Evolutionary conservation across 2,888 invertebrate genomes (phyloP), one percentile per base, ranked within the genome.

Genomic region (Beris chalybata): DNA sequence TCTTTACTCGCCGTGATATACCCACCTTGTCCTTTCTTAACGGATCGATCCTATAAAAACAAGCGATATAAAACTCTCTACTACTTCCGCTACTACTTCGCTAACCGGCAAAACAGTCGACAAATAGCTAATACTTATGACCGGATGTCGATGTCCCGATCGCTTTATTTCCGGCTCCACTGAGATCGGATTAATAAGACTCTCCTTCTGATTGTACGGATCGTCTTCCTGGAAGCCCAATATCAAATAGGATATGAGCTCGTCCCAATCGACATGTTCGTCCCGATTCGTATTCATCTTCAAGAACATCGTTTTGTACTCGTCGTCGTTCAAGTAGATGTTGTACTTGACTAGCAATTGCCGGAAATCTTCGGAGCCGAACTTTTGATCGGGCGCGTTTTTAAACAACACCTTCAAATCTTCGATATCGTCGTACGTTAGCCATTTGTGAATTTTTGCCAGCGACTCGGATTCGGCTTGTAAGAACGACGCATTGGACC

Each of bases 1-100:
- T 92, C 92, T 71, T 86, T 87, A 73, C 91, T 91, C 38, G 86
- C 86, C 0, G 92, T 89, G 70, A 92, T 77, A 78, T 91, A 92
- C 72, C 85, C 84, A 52, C 92, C 92, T 67, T 85, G 85, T 70
- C 84, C 82, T 70, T 86, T 85, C 73, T 84, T 84, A 11, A 82
- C 83, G 12, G 78, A 82, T 69, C 86, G 82, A 73, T 85, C 84
- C 82, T 85, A n/a, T 77, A 55, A 43, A 54, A 66, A 44, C 58
- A 54, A 64, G 50, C 22, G 15, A 29, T 29, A 43, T 9, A 52
- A 58, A 30, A 58, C 4, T 48, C 32, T 4, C 38, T 38, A 38
- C 38, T 38, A 1, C 38, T 9, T 38, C 1, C 38, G 9, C 38
- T 38, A 22, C 22, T 22, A 22, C 3, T 22, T 22, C 22, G 22